Evolutionary conservation across 2,113 vertebrate species (phyloP).

Genomic region (Thryonomys swinderianus): DNA sequence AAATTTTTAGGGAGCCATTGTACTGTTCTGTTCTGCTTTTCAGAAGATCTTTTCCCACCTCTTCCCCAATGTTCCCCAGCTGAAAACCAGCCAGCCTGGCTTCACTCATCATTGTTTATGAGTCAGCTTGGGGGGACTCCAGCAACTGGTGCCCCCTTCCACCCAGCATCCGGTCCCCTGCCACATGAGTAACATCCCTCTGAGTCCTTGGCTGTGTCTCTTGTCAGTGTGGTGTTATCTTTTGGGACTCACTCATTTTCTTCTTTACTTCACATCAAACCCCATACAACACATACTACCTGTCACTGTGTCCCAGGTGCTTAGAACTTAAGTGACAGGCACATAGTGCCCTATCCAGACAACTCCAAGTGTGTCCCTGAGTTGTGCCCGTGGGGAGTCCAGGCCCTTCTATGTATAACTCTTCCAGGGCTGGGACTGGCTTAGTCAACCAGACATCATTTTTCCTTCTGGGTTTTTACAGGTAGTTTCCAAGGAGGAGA

Average conservation of each 20-base stretch:
- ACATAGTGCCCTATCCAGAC: neutral
- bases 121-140: neutral
- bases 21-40: constrained; percentile 22
- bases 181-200: accelerated
- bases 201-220: neutral
- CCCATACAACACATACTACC: neutral
- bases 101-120: neutral
- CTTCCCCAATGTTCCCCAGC: neutral
- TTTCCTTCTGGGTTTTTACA: neutral
- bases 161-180: neutral
- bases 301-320: neutral
- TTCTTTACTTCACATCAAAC: neutral
- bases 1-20: neutral
- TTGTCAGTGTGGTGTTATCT: neutral
- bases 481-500: neutral
- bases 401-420: neutral
- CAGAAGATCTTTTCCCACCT: neutral
- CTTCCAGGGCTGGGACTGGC: no score
- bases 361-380: no score
- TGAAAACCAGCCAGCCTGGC: neutral
- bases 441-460: neutral
- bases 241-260: neutral
- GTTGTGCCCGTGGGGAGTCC: neutral
- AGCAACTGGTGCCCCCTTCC: neutral
- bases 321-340: neutral